Evolutionary conservation across 2,797 vertebrate genomes (phyloP).

Genomic region (Lagorchestes hirsutus): DNA sequence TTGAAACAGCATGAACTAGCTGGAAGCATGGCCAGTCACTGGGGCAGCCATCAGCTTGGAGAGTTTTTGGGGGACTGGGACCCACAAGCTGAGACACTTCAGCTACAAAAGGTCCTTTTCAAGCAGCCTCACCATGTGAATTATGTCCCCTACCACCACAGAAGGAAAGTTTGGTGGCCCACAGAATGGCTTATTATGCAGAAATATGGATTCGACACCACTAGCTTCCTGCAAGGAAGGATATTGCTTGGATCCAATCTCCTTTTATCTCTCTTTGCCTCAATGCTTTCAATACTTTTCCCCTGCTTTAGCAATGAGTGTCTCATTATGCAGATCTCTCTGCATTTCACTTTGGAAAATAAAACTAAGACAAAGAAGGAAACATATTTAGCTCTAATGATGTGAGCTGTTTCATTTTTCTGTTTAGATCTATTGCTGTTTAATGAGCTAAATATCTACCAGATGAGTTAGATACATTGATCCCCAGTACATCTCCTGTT

Average conservation of each 20-base stretch:
- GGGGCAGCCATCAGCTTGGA: not conserved
- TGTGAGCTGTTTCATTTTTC: slow-evolving; percentile 60
- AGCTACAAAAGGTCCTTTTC: not conserved
- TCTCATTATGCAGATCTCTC: slow-evolving; percentile 53
- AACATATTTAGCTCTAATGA: slow-evolving; percentile 71
- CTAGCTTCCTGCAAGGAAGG: slow-evolving; percentile 22
- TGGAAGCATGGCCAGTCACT: not conserved
- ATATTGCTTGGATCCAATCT: slow-evolving; percentile 48
- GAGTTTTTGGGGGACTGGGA: not conserved
- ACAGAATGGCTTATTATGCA: not conserved
- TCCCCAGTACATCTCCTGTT: not conserved
- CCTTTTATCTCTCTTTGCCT: slow-evolving; percentile 63
- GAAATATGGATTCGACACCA: slow-evolving; percentile 50
- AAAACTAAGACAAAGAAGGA: slow-evolving; percentile 68
- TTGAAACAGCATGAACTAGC: not conserved
- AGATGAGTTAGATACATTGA: slow-evolving; percentile 35
- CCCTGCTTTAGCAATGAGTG: slow-evolving; percentile 39
- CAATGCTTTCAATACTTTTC: slow-evolving; percentile 46
- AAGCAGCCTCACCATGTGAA: not conserved
- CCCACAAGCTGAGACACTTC: not conserved
- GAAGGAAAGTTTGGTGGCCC: not conserved
- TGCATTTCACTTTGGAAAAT: slow-evolving; percentile 55
- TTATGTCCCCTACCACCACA: not conserved
- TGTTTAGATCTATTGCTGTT: slow-evolving; percentile 62
- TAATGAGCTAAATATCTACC: slow-evolving; percentile 67